Base-by-base conservation (phyloP, 2,797 vertebrate species). In the Pangasius macronema region DNA sequence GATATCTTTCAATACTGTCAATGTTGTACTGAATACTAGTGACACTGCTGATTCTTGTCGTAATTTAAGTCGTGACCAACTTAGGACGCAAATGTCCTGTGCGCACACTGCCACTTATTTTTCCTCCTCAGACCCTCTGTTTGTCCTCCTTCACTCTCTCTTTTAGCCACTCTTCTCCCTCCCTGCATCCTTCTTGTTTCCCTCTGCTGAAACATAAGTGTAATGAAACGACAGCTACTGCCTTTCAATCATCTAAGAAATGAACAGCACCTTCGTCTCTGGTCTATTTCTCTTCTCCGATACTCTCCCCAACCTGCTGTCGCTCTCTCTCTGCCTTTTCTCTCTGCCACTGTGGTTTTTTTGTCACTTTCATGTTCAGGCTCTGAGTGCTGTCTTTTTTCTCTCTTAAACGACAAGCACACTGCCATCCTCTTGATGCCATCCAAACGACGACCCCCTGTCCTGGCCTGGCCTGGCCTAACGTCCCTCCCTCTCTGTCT, bases 1-100 rank as follows among this genome's bases (percentile, higher is more conserved):
- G 92, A 92, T 91, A 92, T 89, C 89, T 88, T 89, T 91, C 68
- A 46, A 73, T 92, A 82, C 80, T 46, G n/a, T 89, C 87, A 90
- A 79, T 85, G 77, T 89, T 89, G 87, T 88, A 86, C 79, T 76
- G 68, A 83, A 86, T 36, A 70, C 88, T 83, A 73, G 89, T 90
- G 88, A 86, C 85, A 82, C 82, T 84, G 49, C 65, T 83, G 87
- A 24, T 51, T 76, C 63, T 39, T 59, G 33, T 59, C 2, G 33
- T 81, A 42, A 33, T 61, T 67, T 65, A 82, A 9, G 1, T 75
- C 36, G 46, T 72, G 24, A 76, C 61, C 65, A 87, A 87, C 46
- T 70, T 14, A 36, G 59, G 85, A 76, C 20, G 16, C n/a, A 24
- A 53, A 39, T 7, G 61, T 87, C 53, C 86, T 68, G 72, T 72